phyloP scores from a whole-genome alignment of 2,113 vertebrate species.

The Oophaga pumilio region DNA sequence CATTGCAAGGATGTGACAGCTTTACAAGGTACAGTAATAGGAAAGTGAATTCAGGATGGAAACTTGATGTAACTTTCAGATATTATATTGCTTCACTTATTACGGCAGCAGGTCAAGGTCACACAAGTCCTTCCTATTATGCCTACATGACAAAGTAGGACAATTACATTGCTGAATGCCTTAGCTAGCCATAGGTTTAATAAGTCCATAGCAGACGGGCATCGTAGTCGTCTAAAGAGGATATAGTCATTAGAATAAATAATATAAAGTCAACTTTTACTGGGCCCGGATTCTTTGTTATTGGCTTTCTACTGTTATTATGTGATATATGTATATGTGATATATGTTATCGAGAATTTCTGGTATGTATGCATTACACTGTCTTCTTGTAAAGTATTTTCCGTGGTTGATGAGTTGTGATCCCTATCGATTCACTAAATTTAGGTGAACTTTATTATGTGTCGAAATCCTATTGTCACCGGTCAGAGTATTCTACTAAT shows the following conservation, averaged over 20 bases:
- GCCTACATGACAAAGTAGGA: slow-evolving; percentile 20
- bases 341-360: not conserved
- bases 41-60: slow-evolving; percentile 2
- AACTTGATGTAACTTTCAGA: not conserved
- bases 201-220: not conserved
- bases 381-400: not conserved
- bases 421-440: no score
- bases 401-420: no score
- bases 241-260: not conserved
- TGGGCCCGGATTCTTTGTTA: not conserved
- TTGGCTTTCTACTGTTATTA: not conserved
- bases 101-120: slow-evolving; percentile 34
- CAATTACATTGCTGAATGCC: slow-evolving; percentile 23
- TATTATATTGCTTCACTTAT: slow-evolving; percentile 42
- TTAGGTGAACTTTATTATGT: no score
- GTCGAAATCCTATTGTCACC: no score
- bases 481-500: no score
- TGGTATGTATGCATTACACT: not conserved
- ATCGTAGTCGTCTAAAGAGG: not conserved
- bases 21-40: slow-evolving; percentile 25
- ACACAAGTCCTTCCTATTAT: slow-evolving; percentile 32
- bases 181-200: not conserved
- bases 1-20: slow-evolving; percentile 4
- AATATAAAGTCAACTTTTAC: not conserved
- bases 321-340: no score